These are phyloP conservation scores for Sebastes umbrosus DNA, from an alignment of 2,797 vertebrate species.

Conservation along the genomic window DNA sequence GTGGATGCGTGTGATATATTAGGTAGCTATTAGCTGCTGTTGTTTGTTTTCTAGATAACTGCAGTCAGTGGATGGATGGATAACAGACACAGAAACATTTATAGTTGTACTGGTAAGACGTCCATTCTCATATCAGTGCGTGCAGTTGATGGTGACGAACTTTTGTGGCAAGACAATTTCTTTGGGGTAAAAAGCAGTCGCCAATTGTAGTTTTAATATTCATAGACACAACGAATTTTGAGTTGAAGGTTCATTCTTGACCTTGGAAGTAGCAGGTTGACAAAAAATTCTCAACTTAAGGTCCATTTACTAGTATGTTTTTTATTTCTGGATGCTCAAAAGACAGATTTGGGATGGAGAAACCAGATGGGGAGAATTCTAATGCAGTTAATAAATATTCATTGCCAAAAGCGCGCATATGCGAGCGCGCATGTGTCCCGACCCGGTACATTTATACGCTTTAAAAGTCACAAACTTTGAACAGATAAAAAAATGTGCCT, in stretches of 20 bases:
- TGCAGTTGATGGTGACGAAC: neutral
- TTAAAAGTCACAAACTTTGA: too few species aligned
- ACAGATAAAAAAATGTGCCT: too few species aligned
- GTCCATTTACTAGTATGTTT: too few species aligned
- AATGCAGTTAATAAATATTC: too few species aligned
- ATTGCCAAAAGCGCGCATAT: neutral
- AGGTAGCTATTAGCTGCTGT: neutral
- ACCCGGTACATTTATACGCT: too few species aligned
- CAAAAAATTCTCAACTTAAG: too few species aligned
- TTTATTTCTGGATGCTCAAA: neutral
- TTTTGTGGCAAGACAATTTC: neutral
- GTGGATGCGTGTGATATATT: constrained; percentile 1
- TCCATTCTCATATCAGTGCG: neutral
- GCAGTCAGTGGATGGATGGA: neutral
- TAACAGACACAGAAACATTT: neutral
- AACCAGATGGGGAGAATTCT: too few species aligned
- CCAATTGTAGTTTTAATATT: neutral
- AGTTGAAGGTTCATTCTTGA: neutral
- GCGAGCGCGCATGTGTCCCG: too few species aligned
- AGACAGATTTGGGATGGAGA: neutral
- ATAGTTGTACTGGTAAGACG: neutral
- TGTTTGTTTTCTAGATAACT: neutral
- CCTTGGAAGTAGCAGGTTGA: neutral
- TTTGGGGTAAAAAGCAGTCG: neutral
- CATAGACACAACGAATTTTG: neutral